phyloP scores from a whole-genome alignment of 2,113 vertebrate species.

The Agelaius phoeniceus region DNA sequence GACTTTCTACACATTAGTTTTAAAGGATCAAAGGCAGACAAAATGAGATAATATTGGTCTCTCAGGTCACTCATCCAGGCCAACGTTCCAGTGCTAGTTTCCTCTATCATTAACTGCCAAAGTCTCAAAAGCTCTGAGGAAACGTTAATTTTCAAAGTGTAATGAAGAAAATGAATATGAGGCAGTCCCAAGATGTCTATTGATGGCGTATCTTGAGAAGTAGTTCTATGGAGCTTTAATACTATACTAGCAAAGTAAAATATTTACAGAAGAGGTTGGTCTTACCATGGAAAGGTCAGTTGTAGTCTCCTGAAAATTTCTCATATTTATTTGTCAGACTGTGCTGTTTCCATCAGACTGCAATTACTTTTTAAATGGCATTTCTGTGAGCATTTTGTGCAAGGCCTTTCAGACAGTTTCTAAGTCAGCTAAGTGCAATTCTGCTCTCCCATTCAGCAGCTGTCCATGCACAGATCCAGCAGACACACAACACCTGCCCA shows the following conservation, averaged over 20 bases:
- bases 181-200: neutral
- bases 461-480: neutral
- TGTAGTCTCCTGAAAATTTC: neutral
- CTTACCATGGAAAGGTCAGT: neutral
- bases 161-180: neutral
- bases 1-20: conserved; percentile 33
- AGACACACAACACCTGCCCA: neutral
- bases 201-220: neutral
- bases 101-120: neutral
- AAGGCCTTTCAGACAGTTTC: neutral
- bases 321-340: neutral
- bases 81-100: neutral
- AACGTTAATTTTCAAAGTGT: neutral
- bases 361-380: neutral
- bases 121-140: neutral
- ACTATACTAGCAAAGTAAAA: neutral
- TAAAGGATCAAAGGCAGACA: conserved; percentile 16
- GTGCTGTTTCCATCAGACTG: neutral
- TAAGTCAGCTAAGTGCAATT: neutral
- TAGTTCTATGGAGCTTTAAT: neutral
- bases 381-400: neutral
- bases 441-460: neutral
- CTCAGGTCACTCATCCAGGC: neutral
- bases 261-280: neutral
- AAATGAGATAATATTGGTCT: conserved; percentile 10